Base-by-base conservation (phyloP, 2,888 invertebrate species). In the Cheilosia vernalis region DNA sequence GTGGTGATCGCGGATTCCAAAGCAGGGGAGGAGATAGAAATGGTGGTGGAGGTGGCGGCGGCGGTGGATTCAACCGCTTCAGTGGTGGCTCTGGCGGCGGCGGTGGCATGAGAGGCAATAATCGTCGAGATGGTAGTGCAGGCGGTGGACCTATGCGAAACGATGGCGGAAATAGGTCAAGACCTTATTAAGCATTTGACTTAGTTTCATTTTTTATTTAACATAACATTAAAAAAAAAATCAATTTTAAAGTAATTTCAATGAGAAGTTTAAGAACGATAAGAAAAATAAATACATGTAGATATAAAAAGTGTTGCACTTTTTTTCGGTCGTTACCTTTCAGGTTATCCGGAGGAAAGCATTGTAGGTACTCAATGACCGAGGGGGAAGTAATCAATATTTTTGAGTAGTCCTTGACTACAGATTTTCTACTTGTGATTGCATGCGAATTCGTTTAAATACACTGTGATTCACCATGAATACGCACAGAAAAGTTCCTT, bases 1-100 rank as follows among this genome's bases (percentile, higher is more conserved):
- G 90, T 60, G 90, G 90, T 33, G 89, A 90, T 17, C 89, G 90
- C 42, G 88, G 90, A 61, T 89, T 90, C 60, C 89, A 90, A 63
- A 87, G 88, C 19, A 88, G 89, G 49, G 89, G 90, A 3, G 89
- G 89, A 4, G 88, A 88, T 64, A 92, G 93, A 30, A 90, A 93
- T 49, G 93, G 93, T 55, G 92, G 92, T 81, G 91, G 92, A 88
- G 91, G 91, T 4, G 89, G 89, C 37, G 89, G 89, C 13, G 88
- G 89, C 9, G 87, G 88, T 78, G 90, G 88, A 47, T 89, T 90
- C 37, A 89, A 90, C 4, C 89, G 92, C 6, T 89, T 91, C 2
- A 88, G 92, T 1, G 90, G 92, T 1, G 90, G 92, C 1, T 89
- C 91, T 0, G 89, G 91, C 2, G 88, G 89, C 0, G 88, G 89